Percentiles rank a stretch among this genome's conserved stretches.
phyloP scores from a whole-genome alignment of 2,888 invertebrate species.

The Lasioglossum malachurum region DNA sequence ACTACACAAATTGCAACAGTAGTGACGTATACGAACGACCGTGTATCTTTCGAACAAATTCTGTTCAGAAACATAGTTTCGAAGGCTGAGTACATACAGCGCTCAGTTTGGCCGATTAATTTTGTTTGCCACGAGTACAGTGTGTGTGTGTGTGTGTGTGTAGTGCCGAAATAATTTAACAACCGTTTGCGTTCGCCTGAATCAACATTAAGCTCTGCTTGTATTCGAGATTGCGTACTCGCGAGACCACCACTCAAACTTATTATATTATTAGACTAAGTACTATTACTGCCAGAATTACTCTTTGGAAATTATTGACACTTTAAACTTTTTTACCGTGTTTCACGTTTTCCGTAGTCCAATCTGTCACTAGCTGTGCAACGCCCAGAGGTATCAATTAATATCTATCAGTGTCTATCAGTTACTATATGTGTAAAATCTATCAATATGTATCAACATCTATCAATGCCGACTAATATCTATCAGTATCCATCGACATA shows the following conservation, averaged over 20 bases:
- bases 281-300: neutral
- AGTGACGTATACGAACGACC: neutral
- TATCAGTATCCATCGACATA: neutral
- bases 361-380: neutral
- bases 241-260: neutral
- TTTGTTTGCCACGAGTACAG: neutral
- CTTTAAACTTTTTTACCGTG: neutral
- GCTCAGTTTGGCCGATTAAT: neutral
- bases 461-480: neutral
- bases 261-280: neutral
- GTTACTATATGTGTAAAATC: no score
- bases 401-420: neutral
- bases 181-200: neutral
- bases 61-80: neutral
- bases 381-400: neutral
- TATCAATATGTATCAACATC: no score
- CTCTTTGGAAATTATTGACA: neutral
- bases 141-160: no score
- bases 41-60: neutral
- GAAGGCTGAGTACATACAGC: neutral
- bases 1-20: neutral
- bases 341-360: neutral
- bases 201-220: neutral
- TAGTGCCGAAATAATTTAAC: neutral
- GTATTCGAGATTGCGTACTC: neutral